Conservation (phyloP, 2,797 vertebrate species). For the Fratercula arctica region DNA sequence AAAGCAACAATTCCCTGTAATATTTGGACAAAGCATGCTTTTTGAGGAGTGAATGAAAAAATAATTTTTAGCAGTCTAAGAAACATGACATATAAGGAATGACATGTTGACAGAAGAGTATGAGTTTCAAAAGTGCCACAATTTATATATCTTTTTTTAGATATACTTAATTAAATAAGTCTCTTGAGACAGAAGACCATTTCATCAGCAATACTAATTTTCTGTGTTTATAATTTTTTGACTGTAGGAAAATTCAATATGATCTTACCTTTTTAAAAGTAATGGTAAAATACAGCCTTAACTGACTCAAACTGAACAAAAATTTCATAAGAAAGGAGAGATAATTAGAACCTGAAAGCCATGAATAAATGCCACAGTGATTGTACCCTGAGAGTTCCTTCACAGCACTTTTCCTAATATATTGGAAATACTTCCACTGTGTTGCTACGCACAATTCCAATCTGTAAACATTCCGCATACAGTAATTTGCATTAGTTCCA, state of each 20-base stretch:
- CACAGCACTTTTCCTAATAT: neutral
- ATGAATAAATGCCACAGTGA: neutral
- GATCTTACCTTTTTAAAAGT: neutral
- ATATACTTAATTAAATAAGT: constrained; percentile 33
- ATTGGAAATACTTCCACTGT: neutral
- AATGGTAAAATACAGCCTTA: constrained; percentile 4
- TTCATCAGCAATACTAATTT: constrained; percentile 30
- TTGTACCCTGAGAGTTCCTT: neutral
- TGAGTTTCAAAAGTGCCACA: neutral
- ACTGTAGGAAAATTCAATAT: neutral
- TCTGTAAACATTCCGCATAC: constrained; percentile 47
- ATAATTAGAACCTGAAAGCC: constrained; percentile 15
- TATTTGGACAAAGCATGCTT: constrained; percentile 46
- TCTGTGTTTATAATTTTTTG: constrained; percentile 25
- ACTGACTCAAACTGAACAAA: neutral
- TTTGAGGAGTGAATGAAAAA: constrained; percentile 32
- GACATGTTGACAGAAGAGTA: neutral
- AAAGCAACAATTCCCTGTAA: constrained; percentile 45
- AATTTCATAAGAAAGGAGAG: neutral
- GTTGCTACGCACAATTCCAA: neutral
- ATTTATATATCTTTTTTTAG: constrained; percentile 14
- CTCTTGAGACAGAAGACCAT: constrained; percentile 5
- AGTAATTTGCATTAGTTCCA: constrained; percentile 61
- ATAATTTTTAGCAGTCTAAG: neutral
- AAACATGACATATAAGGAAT: neutral